Base-by-base conservation (phyloP, 1,140 invertebrate genomes). In the Saccostrea cuccullata region DNA sequence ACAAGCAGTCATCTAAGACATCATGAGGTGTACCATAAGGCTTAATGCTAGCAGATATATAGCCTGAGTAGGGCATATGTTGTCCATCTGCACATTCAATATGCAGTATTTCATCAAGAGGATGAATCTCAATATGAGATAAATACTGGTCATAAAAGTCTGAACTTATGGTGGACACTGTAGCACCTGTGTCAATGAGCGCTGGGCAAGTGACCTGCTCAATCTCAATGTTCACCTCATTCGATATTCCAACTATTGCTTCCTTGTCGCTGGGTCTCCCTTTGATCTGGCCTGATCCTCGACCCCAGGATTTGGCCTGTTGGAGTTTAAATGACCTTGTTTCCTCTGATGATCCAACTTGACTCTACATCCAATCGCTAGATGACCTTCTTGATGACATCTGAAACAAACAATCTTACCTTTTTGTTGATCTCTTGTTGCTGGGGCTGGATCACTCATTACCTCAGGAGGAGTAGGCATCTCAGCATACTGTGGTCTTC, bases 51-150 rank as follows among this genome's bases (percentile, higher is more conserved):
- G 85, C 86, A 64, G 88, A 85, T 77, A 91, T 86, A 64, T 87
- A 88, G 30, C 90, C 90, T 58, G 70, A 70, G 55, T 91, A 91
- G 67, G 90, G 90, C 15, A 91, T 36, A 30, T 47, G 1, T 12
- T 84, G 20, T 23, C 89, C 89, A 87, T 90, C 90, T n/a, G 90
- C 90, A 90, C 87, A 89, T 55, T 89, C 90, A 40, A 86, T 83
- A 55, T 87, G 30, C 12, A 90, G 36, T 8, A 89, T 84, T 9
- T 82, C 47, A 17, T 55, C 55, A n/a, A 90, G 8, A 26, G 82
- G 86, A 70, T 82, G 23, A 20, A 90, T 17, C 6, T 77, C 58
- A 17, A 87, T 12, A 55, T 86, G 13, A 58, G 55, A 20, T 26
- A 88, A 55, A 60, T 88, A n/a, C 8, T 67, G 0, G 11, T 87